A percentile compares a stretch with the other conserved stretches of the same genome.
Evolutionary conservation across 2,797 vertebrate species (phyloP).

Genomic region (Acanthopagrus latus): DNA sequence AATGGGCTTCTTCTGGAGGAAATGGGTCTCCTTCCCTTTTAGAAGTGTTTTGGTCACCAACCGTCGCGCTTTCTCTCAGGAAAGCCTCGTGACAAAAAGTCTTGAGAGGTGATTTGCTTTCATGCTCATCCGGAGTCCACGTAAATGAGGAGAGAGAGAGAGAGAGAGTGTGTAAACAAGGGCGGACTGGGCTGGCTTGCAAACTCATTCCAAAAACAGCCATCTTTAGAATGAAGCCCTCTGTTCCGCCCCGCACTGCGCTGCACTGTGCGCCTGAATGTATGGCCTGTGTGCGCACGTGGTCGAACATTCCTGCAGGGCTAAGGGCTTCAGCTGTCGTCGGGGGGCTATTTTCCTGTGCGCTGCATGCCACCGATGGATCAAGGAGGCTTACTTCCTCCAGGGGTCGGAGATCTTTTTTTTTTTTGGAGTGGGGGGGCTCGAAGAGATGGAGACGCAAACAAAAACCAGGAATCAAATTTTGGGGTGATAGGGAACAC

Average conservation of each 20-base stretch:
- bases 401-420: conserved; percentile 58
- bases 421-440: too few relatives aligned
- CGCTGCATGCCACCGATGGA: conserved; percentile 73
- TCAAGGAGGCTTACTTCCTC: conserved; percentile 72
- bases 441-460: conserved; percentile 26
- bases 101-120: conserved; percentile 35
- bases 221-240: conserved; percentile 42
- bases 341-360: conserved; percentile 73
- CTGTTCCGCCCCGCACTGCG: conserved; percentile 27
- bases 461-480: conserved; percentile 54
- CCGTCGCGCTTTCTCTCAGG: conserved; percentile 30
- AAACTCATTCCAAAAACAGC: conserved; percentile 25
- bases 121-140: conserved; percentile 32
- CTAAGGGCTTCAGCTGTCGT: conserved; percentile 80
- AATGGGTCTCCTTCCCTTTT: conserved; percentile 66
- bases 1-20: conserved; percentile 52
- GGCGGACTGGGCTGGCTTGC: conserved; percentile 8
- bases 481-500: conserved; percentile 14
- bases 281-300: conserved; percentile 58
- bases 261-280: conserved; percentile 52
- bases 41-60: conserved; percentile 7
- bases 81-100: conserved; percentile 26
- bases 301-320: conserved; percentile 78
- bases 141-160: neutral
- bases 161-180: conserved; percentile 33